Base-by-base conservation (phyloP, 2,888 invertebrate species). In the Myopa testacea region DNA sequence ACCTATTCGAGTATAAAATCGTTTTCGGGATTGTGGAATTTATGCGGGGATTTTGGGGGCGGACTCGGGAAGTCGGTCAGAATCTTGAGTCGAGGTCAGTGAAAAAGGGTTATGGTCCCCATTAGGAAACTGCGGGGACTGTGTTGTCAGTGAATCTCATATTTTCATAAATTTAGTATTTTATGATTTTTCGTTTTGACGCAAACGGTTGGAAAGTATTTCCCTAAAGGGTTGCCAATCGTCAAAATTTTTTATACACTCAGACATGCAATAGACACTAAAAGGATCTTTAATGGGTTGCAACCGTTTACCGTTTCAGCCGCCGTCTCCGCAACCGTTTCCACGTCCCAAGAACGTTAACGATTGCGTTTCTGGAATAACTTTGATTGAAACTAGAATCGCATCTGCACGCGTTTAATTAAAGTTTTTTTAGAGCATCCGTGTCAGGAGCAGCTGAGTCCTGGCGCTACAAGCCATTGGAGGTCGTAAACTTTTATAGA, bases 381-480 rank as follows among this genome's bases (percentile, higher is more conserved):
- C 68, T 75, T 75, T 75, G 75, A 75, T 75, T 75, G 75, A 68
- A 75, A 75, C 68, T 69, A 69, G 52, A 75, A 69, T 68, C 72
- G 72, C 70, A 73, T 65, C 79, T 75, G 74, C 76, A 79, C 78
- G 79, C 79, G 76, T 82, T 81, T 80, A 82, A 81, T 82, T 81
- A 82, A 82, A 80, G 34, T 74, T 81, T 78, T 82, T 81, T 78
- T 75, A 81, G 81, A 80, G 79, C 79, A 81, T 81, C 75, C 80
- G 78, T 78, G 77, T 60, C 81, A 81, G 77, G 5, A 79, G 78
- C 82, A 82, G 82, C 81, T 82, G 81, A 81, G 81, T 75, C 78
- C 79, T 60, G 16, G 65, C n/a, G 45, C 45, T 45, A 10, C 7
- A 14, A 65, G 63, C 34, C 58, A 7, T n/a, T n/a, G 34, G 68